Evolutionary conservation across 2,113 vertebrate species (phyloP), one percentile per base, ranked within the genome.

Genomic region (Oxygymnocypris stewartii): DNA sequence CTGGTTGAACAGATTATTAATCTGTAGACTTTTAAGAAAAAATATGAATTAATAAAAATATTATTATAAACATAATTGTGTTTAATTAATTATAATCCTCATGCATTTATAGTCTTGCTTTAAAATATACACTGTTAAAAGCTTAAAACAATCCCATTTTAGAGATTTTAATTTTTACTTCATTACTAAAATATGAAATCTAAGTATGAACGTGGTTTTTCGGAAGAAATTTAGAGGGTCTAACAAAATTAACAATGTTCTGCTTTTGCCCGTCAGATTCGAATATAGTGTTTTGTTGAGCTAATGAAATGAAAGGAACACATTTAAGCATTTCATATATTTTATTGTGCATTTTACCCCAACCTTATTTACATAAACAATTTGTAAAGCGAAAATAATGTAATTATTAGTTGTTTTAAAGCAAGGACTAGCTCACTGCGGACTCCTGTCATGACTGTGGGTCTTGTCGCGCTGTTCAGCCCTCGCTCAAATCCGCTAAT

Each of bases 401-500:
- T 42, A 6, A 23, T 79, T 79, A 23, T 59, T 12, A 37, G 31
- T 37, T 37, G 20, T 35, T 59, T 40, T 23, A 57, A 79, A 79
- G 31, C 8, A 78, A 9, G 9, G 2, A 78, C 8, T 28, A 77
- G 25, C 14, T 78, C 25, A 31, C 75, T 40, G 31, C 31, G 23
- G 54, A 47, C 42, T 13, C 13, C 49, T 35, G 31, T 79, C 49
- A 79, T 4, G 54, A 35, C 6, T 31, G 80, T 49, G 44, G 81
- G 44, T 25, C 40, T 69, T 49, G 4, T 11, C 35, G 76, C 44
- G 28, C 47, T 9, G n/a, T n/a, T 51, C 81, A 57, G 65, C 28
- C 20, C 67, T 74, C 67, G 40, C 47, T 59, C 28, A 40, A 23
- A 71, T 25, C 71, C 63, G 73, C 23, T 85, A 88, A 88, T 87